phyloP scores from a whole-genome alignment of 2,888 invertebrate species.

The Eilema griseolum region DNA sequence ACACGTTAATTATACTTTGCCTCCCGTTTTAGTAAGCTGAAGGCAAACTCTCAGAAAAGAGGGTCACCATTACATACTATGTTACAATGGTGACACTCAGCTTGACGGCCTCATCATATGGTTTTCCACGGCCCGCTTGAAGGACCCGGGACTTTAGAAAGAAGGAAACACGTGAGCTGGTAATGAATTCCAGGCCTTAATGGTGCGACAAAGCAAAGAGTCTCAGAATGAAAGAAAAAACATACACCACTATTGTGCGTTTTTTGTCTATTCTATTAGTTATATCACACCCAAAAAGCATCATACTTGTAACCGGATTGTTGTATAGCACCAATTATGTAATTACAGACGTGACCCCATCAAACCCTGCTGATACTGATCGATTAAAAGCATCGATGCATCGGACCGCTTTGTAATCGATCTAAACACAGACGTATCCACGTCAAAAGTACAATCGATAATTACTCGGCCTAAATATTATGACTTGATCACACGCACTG shows the following conservation, averaged over 20 bases:
- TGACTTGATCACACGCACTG: too few species aligned
- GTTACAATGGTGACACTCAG: too few species aligned
- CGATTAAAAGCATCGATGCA: conserved; percentile 19
- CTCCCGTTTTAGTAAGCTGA: too few species aligned
- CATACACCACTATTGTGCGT: neutral
- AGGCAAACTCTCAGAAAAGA: too few species aligned
- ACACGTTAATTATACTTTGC: too few species aligned
- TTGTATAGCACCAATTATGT: conserved; percentile 5
- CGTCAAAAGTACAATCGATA: conserved; percentile 30
- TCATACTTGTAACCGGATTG: conserved; percentile 4
- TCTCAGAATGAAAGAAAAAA: neutral
- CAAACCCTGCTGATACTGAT: conserved; percentile 11
- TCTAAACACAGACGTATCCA: conserved; percentile 7
- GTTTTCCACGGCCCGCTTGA: too few species aligned
- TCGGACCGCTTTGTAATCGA: conserved; percentile 13
- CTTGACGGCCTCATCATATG: too few species aligned
- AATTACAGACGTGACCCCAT: conserved; percentile 6
- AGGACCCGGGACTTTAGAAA: too few species aligned
- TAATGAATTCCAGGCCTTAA: too few species aligned
- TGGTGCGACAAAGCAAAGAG: too few species aligned
- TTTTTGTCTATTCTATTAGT: conserved; percentile 6
- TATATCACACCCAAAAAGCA: conserved; percentile 1
- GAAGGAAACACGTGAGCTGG: too few species aligned
- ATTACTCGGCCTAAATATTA: conserved; percentile 22
- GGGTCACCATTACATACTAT: too few species aligned